A percentile compares a stretch with the other conserved stretches of the same genome.
phyloP scores from a whole-genome alignment of 2,797 vertebrate genomes.

The Erithacus rubecula region DNA sequence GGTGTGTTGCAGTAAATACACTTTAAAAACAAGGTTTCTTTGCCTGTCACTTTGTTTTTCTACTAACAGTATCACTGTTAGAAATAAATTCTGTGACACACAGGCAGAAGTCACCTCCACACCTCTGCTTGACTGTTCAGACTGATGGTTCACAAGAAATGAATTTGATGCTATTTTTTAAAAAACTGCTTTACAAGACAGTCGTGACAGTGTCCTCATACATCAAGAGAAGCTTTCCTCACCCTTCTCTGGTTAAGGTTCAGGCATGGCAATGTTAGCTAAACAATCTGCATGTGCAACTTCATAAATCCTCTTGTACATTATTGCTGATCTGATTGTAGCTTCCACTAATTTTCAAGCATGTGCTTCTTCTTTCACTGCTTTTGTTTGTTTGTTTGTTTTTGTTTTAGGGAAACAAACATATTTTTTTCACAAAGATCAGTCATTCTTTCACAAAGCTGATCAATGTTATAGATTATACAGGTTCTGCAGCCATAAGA shows the following conservation, averaged over 20 bases:
- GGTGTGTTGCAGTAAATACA: background rate
- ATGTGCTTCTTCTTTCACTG: background rate
- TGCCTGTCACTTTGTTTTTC: background rate
- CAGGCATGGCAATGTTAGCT: background rate
- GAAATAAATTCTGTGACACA: background rate
- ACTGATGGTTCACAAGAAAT: background rate
- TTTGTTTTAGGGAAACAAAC: background rate
- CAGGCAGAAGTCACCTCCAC: background rate
- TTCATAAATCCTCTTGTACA: background rate
- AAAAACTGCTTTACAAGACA: background rate
- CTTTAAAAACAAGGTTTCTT: background rate
- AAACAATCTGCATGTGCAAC: background rate
- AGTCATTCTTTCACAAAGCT: background rate
- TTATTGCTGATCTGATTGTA: background rate
- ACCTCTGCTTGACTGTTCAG: background rate
- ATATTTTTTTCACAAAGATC: background rate
- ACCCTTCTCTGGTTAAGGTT: background rate
- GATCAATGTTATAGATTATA: background rate
- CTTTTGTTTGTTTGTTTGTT: background rate
- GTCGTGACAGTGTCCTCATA: background rate
- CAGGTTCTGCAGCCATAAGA: background rate
- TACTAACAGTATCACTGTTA: background rate
- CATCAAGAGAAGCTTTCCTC: background rate
- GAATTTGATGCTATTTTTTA: background rate
- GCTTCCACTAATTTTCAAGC: conserved; percentile 39